phyloP scores from a whole-genome alignment of 1,140 invertebrate species.

The Tetragonula clypearis region DNA sequence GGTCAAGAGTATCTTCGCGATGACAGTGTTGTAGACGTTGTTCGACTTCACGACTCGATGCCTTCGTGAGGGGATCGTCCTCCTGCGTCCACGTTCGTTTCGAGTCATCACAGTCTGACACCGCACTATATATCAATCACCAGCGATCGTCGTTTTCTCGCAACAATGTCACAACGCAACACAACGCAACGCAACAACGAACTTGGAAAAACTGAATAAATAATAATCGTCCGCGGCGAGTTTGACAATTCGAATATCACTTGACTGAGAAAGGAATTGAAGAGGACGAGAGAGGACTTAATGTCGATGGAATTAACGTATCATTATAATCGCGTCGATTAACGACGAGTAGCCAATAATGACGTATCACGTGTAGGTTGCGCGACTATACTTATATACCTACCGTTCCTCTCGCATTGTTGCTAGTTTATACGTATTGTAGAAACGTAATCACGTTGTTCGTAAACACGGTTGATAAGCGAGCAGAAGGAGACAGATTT shows the following conservation, averaged over 20 bases:
- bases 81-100: constrained; percentile 9
- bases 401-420: neutral
- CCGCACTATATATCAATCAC: neutral
- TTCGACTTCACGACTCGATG: constrained; percentile 35
- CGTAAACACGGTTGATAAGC: neutral
- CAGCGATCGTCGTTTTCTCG: neutral
- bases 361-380: neutral
- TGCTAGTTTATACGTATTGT: neutral
- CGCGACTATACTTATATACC: no score
- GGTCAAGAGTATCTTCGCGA: constrained; percentile 61
- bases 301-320: neutral
- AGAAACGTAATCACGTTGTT: neutral
- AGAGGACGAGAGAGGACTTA: no score
- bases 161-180: neutral
- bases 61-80: constrained; percentile 31
- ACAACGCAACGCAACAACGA: neutral
- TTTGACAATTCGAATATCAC: no score
- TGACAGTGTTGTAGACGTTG: constrained; percentile 52
- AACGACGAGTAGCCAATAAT: neutral
- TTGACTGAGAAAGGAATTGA: neutral
- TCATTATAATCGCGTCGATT: neutral
- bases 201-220: neutral
- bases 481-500: neutral
- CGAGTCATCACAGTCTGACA: neutral
- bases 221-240: no score